Evolutionary conservation across 37 sponge, comb jelly and placozoan species (phyloP).

Genomic region (Dysidea cf. avara): DNA sequence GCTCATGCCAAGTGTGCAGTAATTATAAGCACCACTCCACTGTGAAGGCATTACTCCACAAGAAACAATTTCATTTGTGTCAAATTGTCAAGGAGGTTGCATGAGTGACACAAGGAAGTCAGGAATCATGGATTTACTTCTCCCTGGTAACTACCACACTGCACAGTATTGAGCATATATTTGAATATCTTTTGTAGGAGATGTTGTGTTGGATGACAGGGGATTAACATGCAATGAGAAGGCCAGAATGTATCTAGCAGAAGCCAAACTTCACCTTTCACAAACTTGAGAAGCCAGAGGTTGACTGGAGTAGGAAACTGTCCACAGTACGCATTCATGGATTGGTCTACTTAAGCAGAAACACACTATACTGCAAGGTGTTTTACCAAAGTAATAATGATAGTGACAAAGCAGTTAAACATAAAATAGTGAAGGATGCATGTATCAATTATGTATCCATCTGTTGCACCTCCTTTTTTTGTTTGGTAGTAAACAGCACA

Average conservation of each 20-base stretch:
- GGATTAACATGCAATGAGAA: no score
- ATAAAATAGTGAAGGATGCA: no score
- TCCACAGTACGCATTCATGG: slow-evolving; percentile 39
- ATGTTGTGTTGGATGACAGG: slow-evolving; percentile 48
- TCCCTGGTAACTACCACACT: slow-evolving; percentile 21
- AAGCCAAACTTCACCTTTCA: slow-evolving; percentile 54
- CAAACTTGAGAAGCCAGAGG: slow-evolving; percentile 27
- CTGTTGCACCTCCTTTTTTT: no score
- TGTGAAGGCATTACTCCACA: no score
- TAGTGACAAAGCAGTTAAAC: no score
- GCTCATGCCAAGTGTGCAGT: no score
- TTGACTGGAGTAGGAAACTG: slow-evolving; percentile 38
- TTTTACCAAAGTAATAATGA: slow-evolving; percentile 24
- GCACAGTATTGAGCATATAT: no score
- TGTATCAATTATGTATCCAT: no score
- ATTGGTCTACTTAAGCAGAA: slow-evolving; percentile 62
- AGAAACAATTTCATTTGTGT: slow-evolving; percentile 47
- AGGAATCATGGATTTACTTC: slow-evolving; percentile 8
- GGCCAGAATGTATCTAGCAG: slow-evolving; percentile 21
- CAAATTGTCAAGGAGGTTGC: slow-evolving; percentile 37
- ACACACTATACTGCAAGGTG: slow-evolving; percentile 34
- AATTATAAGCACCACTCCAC: no score
- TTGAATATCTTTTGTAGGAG: not conserved
- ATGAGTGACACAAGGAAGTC: slow-evolving; percentile 36
- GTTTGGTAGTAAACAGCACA: no score